phyloP scores from a whole-genome alignment of 92 coral and sea anemone genomes.

The Zoanthus gigantus region DNA sequence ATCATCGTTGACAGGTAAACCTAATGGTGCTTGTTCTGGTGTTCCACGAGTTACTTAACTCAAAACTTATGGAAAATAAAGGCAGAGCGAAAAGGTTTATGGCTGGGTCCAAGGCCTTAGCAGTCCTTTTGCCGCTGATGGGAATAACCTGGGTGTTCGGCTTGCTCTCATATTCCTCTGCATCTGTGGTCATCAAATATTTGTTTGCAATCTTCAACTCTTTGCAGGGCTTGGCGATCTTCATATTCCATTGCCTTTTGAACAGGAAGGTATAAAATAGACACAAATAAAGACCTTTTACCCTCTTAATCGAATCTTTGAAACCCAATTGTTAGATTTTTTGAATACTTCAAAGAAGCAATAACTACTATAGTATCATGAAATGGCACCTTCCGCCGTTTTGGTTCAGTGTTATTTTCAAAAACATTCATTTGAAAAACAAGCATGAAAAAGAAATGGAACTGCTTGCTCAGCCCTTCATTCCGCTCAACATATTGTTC shows the following conservation, averaged over 20 bases:
- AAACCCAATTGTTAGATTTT: too few species aligned
- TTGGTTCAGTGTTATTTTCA: too few species aligned
- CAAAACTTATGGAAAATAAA: conserved; percentile 62
- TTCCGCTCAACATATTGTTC: too few species aligned
- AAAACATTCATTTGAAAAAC: too few species aligned
- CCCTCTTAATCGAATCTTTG: too few species aligned
- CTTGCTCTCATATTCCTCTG: conserved; percentile 59
- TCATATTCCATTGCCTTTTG: conserved; percentile 70
- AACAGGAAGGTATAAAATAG: conserved; percentile 59
- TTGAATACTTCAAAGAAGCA: too few species aligned
- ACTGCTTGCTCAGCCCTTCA: too few species aligned
- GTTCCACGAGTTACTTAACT: conserved; percentile 51
- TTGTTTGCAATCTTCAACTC: conserved; percentile 79
- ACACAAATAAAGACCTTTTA: not conserved
- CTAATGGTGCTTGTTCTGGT: conserved; percentile 52
- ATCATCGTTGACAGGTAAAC: conserved; percentile 54
- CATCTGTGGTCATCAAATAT: conserved; percentile 64
- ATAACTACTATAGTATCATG: too few species aligned
- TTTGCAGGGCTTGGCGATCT: conserved; percentile 71
- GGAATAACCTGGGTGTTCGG: conserved; percentile 79
- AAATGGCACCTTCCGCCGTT: too few species aligned
- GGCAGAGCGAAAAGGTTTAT: conserved; percentile 47
- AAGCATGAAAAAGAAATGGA: too few species aligned
- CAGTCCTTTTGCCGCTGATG: conserved; percentile 64
- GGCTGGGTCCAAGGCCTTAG: conserved; percentile 59